Evolutionary conservation across 2,113 vertebrate species (phyloP), one percentile per base, ranked within the genome.

Genomic region (Hippotragus niger): DNA sequence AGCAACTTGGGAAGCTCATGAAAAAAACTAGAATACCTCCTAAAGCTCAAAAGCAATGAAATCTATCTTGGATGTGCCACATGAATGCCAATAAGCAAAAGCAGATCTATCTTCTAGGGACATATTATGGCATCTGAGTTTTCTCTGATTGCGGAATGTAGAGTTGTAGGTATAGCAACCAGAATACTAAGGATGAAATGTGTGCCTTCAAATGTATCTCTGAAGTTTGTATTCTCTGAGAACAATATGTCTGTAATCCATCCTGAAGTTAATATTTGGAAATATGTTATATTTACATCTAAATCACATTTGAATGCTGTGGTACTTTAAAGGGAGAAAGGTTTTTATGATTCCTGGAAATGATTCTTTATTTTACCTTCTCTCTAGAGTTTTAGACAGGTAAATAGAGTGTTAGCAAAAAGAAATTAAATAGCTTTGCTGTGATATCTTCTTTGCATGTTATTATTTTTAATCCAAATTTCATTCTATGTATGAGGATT

Each of bases 401-500:
- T 90, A 67, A 57, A 74, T 47, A 96, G 2, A 95, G 19, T 60
- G 84, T 55, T 94, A 95, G 12, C 23, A 76, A 31, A 92, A 90
- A 85, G 62, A 92, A 67, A 53, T 95, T 53, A 94, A 93, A 81
- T 76, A 91, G 47, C 91, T 94, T 84, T 55, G 33, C 6, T 95
- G 12, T 27, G 76, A 14, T 91, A 95, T 92, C 12, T 86, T n/a
- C 40, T 93, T 95, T 74, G 19, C 23, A 90, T 96, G 62, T 97
- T 97, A 95, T 97, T 95, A 78, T 94, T 91, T 98, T 96, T n/a
- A 97, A 98, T 88, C 53, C 50, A 97, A 96, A 82, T 91, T 96
- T 87, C 3, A 74, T 78, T 98, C 95, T 81, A 92, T 90, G 58
- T n/a, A 7, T 0, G 76, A 82, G 0, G 4, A 78, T 84, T 88